A percentile compares a stretch with the other conserved stretches of the same genome.
Evolutionary conservation across 2,113 vertebrate genomes (phyloP).

Genomic region (Microcebus lehilahytsara): DNA sequence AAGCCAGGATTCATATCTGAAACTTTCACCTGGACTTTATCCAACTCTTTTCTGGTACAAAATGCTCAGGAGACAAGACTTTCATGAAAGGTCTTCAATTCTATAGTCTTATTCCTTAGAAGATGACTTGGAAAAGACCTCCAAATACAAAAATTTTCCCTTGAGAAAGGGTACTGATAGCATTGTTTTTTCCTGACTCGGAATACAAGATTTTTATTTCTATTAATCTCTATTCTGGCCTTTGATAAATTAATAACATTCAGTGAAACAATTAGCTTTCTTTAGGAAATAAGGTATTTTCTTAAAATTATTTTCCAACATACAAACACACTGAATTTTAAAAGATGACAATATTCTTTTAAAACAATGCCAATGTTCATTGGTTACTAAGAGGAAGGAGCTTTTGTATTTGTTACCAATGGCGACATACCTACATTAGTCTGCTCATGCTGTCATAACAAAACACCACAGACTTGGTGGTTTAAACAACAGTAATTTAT

Average conservation of each 20-base stretch:
- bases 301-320: slow-evolving; percentile 3
- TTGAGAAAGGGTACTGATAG: slow-evolving; percentile 39
- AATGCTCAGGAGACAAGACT: slow-evolving; percentile 69
- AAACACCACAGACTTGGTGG: background rate
- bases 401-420: background rate
- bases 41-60: slow-evolving; percentile 62
- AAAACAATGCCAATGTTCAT: background rate
- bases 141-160: slow-evolving; percentile 40
- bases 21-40: slow-evolving; percentile 64
- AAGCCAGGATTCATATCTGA: slow-evolving; percentile 61
- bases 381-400: background rate
- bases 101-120: slow-evolving; percentile 53
- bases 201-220: slow-evolving; percentile 45
- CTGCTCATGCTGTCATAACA: background rate
- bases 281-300: slow-evolving; percentile 38
- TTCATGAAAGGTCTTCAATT: slow-evolving; percentile 59
- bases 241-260: slow-evolving; percentile 38
- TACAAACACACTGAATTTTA: background rate
- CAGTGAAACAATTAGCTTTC: slow-evolving; percentile 13
- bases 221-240: background rate
- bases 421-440: background rate
- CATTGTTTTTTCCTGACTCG: slow-evolving; percentile 10
- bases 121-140: slow-evolving; percentile 47
- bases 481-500: background rate
- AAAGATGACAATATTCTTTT: background rate